A percentile compares a stretch with the other conserved stretches of the same genome.
Conservation (phyloP, 2,113 vertebrate genomes). For the Semicossyphus pulcher region DNA sequence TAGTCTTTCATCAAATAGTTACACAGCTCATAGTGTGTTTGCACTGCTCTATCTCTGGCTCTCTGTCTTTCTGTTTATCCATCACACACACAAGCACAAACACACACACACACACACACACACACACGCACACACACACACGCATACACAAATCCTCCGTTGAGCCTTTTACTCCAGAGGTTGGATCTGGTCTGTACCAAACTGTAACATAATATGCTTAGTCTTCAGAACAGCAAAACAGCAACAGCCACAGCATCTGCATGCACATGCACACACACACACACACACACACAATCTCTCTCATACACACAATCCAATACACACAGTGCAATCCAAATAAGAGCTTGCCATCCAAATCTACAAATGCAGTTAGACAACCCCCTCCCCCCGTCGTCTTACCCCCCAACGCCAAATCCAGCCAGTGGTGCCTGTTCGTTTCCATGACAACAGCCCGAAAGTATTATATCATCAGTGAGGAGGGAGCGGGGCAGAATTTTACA, state of each 20-base stretch:
- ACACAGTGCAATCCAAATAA: constrained; percentile 22
- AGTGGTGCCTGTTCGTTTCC: constrained; percentile 59
- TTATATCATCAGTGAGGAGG: constrained; percentile 62
- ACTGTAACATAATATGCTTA: constrained; percentile 53
- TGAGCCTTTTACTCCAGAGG: constrained; percentile 48
- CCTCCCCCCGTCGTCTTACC: constrained; percentile 26
- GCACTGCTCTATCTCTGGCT: constrained; percentile 2
- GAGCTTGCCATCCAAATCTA: constrained; percentile 40
- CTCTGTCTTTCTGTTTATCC: neutral
- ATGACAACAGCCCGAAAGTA: constrained; percentile 65
- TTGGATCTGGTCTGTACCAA: constrained; percentile 22
- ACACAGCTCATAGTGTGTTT: constrained; percentile 2
- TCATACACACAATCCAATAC: neutral
- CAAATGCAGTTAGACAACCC: constrained; percentile 46
- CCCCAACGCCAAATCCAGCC: constrained; percentile 49
- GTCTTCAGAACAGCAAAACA: constrained; percentile 46
- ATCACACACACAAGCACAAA: neutral
- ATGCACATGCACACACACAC: constrained; percentile 3
- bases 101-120: constrained; percentile 5
- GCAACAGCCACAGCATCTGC: constrained; percentile 10
- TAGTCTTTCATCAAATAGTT: neutral
- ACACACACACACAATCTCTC: constrained; percentile 5
- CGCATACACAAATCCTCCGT: constrained; percentile 31
- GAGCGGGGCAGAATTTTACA: constrained; percentile 35
- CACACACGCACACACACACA: constrained; percentile 12